phyloP scores from a whole-genome alignment of 2,797 vertebrate species.

The Hippopotamyrus pictus region DNA sequence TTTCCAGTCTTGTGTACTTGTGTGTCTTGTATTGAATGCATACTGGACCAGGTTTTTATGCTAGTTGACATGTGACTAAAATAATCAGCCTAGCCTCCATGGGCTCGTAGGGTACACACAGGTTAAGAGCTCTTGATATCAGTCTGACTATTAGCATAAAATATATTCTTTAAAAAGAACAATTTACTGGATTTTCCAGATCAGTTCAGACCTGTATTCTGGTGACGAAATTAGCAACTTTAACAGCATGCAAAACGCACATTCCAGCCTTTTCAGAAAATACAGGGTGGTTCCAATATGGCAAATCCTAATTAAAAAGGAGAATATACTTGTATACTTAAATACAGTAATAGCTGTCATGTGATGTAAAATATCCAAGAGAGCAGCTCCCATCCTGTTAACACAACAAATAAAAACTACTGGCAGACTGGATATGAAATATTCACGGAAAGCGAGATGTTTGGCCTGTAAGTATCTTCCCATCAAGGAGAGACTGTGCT shows the following conservation, averaged over 20 bases:
- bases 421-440: not conserved
- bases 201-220: not conserved
- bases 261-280: not conserved
- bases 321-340: not conserved
- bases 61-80: not conserved
- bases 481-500: not conserved
- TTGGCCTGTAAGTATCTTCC: not conserved
- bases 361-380: not conserved
- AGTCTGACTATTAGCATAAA: not conserved
- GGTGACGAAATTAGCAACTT: not conserved
- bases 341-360: not conserved
- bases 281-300: not conserved
- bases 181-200: not conserved
- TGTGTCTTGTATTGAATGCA: not conserved
- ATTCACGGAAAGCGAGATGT: not conserved
- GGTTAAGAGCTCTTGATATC: not conserved
- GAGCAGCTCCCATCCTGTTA: not conserved
- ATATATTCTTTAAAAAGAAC: not conserved
- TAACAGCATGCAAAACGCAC: not conserved
- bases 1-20: not conserved
- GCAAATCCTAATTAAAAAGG: not conserved
- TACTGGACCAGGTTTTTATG: not conserved
- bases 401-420: not conserved
- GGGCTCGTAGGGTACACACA: not conserved
- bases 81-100: not conserved